These are phyloP conservation scores for Metacarcinus magister DNA, from an alignment of 2,888 invertebrate genomes.

Conservation along the genomic window DNA sequence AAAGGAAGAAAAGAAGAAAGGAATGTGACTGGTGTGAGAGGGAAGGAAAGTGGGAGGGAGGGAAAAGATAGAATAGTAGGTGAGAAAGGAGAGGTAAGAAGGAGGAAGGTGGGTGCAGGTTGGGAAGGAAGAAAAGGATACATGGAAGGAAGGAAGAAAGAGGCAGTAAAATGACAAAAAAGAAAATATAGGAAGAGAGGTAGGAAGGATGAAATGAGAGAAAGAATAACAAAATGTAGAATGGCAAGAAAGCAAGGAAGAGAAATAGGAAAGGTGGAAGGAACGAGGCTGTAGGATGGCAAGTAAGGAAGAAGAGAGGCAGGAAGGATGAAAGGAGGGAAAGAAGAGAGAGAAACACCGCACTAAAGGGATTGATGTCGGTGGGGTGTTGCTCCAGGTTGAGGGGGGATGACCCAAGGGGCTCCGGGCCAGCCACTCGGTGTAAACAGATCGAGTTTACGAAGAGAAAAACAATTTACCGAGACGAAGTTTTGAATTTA, in stretches of 20 bases:
- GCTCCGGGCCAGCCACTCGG: neutral
- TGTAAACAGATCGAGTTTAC: constrained; percentile 41
- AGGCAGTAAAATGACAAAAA: neutral
- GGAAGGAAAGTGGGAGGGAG: neutral
- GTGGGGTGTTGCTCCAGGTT: neutral
- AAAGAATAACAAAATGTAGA: neutral
- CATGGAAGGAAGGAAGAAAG: neutral
- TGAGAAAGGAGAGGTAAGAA: too few species aligned
- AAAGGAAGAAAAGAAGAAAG: neutral
- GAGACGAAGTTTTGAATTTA: constrained; percentile 2
- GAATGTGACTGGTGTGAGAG: neutral
- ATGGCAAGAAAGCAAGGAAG: neutral
- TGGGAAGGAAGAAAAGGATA: neutral
- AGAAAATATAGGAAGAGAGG: neutral
- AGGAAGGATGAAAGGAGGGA: neutral
- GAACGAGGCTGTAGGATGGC: neutral
- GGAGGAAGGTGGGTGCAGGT: neutral
- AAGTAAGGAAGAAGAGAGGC: neutral
- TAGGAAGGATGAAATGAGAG: neutral
- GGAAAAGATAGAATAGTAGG: neutral
- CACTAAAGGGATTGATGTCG: constrained; percentile 4
- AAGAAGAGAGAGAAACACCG: neutral
- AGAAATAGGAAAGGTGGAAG: neutral
- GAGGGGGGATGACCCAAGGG: neutral
- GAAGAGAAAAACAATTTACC: constrained; percentile 34